Evolutionary conservation across 2,113 vertebrate genomes (phyloP), one percentile per base, ranked within the genome.

Genomic region (Pelobates fuscus): DNA sequence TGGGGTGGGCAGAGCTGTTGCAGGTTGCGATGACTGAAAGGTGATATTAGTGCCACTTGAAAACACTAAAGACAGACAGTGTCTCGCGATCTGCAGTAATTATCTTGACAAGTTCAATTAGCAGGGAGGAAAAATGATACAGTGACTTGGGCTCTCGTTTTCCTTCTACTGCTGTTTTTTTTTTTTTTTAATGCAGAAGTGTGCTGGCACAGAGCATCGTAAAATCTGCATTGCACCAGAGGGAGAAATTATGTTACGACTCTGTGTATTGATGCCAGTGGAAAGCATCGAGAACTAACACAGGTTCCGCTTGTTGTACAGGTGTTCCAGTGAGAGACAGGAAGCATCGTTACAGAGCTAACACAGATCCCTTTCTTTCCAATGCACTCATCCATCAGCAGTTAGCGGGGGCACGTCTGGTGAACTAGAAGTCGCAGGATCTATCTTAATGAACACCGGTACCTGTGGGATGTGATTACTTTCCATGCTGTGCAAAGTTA

Each of bases 51-150:
- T 37, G 57, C 55, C 44, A 30, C 37, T 20, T 60, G 58, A 65
- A 83, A 72, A 60, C 79, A 79, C 83, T 78, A 78, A 78, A 83
- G 77, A 81, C 61, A 57, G 55, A 80, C 66, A 70, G 64, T 80
- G 67, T 83, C 81, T 88, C 81, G 81, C 80, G 78, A 83, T 85
- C 84, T 68, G 74, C 80, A 86, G 82, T 82, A 88, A 90, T 90
- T 91, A 89, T 80, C 81, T 86, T 86, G 83, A 87, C 85, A 88
- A 83, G 84, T 86, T 84, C 86, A 89, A 87, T 92, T 88, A 89
- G 86, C 84, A 81, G 21, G 80, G 76, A 83, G 74, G 75, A 79
- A 67, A 82, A 79, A 82, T 84, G 76, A 84, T 82, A 80, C 58
- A 78, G 80, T 79, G 79, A 25, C 78, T 88, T 82, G 82, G 81